phyloP scores from a whole-genome alignment of 2,888 invertebrate genomes.

The Phymatocera aterrima region DNA sequence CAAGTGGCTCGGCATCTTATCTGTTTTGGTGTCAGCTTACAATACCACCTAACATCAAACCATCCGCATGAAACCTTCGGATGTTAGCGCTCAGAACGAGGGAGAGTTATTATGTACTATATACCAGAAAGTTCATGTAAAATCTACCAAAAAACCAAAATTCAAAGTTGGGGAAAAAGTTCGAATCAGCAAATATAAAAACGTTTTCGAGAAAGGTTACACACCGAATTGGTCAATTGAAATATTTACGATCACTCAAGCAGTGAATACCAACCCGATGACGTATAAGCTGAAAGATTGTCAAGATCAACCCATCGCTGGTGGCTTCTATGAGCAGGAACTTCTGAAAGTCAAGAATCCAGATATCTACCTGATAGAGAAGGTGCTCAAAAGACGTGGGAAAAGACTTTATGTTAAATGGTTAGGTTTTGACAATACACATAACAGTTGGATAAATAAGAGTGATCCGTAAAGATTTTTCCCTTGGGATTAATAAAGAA shows the following conservation, averaged over 20 bases:
- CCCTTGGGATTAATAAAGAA: slow-evolving; percentile 6
- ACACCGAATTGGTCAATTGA: slow-evolving; percentile 67
- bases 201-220: no score
- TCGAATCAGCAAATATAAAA: no score
- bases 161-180: slow-evolving; percentile 19
- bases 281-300: slow-evolving; percentile 60
- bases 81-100: slow-evolving; percentile 64
- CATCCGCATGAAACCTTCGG: slow-evolving; percentile 63
- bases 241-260: slow-evolving; percentile 63
- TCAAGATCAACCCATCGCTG: slow-evolving; percentile 60
- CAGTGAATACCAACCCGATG: slow-evolving; percentile 58
- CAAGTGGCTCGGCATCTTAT: slow-evolving; percentile 53
- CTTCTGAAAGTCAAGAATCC: slow-evolving; percentile 62
- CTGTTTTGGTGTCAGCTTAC: slow-evolving; percentile 54
- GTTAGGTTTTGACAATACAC: slow-evolving; percentile 44
- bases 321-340: slow-evolving; percentile 66
- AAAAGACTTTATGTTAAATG: slow-evolving; percentile 40
- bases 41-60: slow-evolving; percentile 66
- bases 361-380: slow-evolving; percentile 52
- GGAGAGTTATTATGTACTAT: slow-evolving; percentile 53
- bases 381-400: slow-evolving; percentile 39
- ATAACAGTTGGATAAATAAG: slow-evolving; percentile 45
- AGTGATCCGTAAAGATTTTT: slow-evolving; percentile 8
- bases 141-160: slow-evolving; percentile 44
- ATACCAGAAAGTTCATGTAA: slow-evolving; percentile 46